A percentile compares a stretch with the other conserved stretches of the same genome.
phyloP scores from a whole-genome alignment of 2,888 invertebrate genomes.

The Hecatera dysodea region DNA sequence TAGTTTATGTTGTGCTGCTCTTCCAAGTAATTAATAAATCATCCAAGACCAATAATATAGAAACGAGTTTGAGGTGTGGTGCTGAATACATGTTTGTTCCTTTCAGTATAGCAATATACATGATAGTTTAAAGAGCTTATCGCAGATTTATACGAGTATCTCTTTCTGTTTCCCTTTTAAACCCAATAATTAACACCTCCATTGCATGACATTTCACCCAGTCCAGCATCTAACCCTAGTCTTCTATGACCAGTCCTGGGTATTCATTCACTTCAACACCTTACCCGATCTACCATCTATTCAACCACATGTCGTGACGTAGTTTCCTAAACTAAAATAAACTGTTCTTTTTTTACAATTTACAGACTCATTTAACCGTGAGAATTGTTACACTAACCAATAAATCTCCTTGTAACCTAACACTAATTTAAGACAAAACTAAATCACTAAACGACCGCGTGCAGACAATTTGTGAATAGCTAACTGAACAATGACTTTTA shows the following conservation, averaged over 20 bases:
- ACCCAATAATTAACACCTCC: too few species aligned
- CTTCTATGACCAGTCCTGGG: background rate
- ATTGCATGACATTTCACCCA: background rate
- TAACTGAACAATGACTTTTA: conserved; percentile 50
- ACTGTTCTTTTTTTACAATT: too few species aligned
- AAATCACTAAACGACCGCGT: conserved; percentile 14
- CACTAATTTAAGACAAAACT: conserved; percentile 25
- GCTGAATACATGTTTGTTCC: background rate
- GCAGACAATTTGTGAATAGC: conserved; percentile 30
- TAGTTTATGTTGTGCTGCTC: conserved; percentile 1
- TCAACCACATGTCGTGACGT: background rate
- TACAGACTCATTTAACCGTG: too few species aligned
- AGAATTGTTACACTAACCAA: too few species aligned
- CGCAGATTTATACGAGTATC: background rate
- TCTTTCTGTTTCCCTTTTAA: background rate
- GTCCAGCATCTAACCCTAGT: background rate
- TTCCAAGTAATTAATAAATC: background rate
- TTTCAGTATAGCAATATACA: background rate
- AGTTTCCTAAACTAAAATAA: background rate
- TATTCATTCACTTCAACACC: background rate
- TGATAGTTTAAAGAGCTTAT: background rate
- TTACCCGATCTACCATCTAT: background rate
- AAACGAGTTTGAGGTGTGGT: background rate
- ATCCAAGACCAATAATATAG: background rate
- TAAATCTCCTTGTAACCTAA: background rate